A percentile compares a stretch with the other conserved stretches of the same genome.
phyloP scores from a whole-genome alignment of 2,113 vertebrate species.

The Tautogolabrus adspersus region DNA sequence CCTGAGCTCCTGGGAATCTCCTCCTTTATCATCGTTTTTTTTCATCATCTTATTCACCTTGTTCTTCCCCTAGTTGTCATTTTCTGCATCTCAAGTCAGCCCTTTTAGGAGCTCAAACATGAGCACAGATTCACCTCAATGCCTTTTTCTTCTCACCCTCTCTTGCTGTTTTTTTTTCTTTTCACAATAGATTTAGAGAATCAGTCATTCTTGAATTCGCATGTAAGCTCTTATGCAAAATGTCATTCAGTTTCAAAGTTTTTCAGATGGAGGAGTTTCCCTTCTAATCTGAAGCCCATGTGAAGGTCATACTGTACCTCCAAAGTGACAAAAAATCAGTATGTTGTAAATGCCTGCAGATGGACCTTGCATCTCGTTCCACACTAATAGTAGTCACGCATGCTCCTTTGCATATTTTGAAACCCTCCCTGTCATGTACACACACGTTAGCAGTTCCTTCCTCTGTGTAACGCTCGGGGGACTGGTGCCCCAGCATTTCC shows the following conservation, averaged over 20 bases:
- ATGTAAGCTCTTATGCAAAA: not conserved
- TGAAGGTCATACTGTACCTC: not conserved
- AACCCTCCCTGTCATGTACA: constrained; percentile 58
- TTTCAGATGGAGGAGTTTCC: not conserved
- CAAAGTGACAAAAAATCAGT: not conserved
- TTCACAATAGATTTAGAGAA: not conserved
- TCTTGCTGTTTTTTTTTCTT: not conserved
- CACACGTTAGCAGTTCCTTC: constrained; percentile 83
- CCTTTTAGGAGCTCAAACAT: not conserved
- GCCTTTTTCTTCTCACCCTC: constrained; percentile 15
- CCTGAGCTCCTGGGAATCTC: constrained; percentile 73
- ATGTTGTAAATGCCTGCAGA: not conserved
- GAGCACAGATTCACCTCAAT: constrained; percentile 2
- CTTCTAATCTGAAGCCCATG: constrained; percentile 23
- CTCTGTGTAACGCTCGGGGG: constrained; percentile 79
- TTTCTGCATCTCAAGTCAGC: not conserved
- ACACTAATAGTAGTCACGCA: constrained; percentile 13
- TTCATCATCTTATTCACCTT: constrained; percentile 25
- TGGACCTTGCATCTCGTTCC: constrained; percentile 37
- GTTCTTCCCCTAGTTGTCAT: constrained; percentile 25
- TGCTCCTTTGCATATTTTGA: constrained; percentile 59
- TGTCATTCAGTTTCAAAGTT: too few relatives aligned
- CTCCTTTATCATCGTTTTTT: constrained; percentile 27
- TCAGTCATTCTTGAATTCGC: constrained; percentile 31
- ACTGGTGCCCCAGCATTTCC: constrained; percentile 65